Evolutionary conservation across 2,113 vertebrate species (phyloP).

Genomic region (Ophiodon elongatus): DNA sequence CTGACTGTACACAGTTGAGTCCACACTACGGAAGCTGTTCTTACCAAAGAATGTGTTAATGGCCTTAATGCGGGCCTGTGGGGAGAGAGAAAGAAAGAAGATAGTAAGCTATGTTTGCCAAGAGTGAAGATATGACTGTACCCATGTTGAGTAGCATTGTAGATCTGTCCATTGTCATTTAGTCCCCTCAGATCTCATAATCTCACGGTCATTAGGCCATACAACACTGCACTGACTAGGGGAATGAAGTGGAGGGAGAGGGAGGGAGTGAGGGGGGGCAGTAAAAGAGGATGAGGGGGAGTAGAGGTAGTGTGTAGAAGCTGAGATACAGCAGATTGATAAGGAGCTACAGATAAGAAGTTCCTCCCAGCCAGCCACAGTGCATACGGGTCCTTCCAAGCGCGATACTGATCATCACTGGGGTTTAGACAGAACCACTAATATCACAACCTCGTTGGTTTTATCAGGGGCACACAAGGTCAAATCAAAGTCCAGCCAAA

Average conservation of each 20-base stretch:
- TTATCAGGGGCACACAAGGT: conserved; percentile 16
- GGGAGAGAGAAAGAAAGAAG: not conserved
- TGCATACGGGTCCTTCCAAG: conserved; percentile 83
- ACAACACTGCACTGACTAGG: conserved; percentile 72
- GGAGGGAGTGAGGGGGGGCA: not conserved
- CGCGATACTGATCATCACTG: conserved; percentile 87
- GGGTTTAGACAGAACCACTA: conserved; percentile 50
- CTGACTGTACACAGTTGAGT: conserved; percentile 90
- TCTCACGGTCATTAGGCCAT: conserved; percentile 85
- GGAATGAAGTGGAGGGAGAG: not conserved
- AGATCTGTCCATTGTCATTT: not conserved
- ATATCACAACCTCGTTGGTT: not conserved
- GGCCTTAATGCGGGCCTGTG: conserved; percentile 98
- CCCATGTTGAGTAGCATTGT: not conserved
- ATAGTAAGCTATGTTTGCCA: not conserved
- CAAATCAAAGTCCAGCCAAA: conserved; percentile 34
- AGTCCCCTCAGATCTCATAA: conserved; percentile 87
- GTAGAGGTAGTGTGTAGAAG: conserved; percentile 12
- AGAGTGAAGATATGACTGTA: not conserved
- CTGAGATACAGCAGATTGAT: conserved; percentile 6
- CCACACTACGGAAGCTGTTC: conserved; percentile 92
- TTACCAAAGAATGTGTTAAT: conserved; percentile 99
- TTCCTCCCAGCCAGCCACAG: conserved; percentile 73
- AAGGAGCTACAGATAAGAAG: conserved; percentile 32
- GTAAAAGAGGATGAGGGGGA: not conserved